Evolutionary conservation across 1,140 invertebrate genomes (phyloP).

Genomic region (Zaprionus ghesquierei): DNA sequence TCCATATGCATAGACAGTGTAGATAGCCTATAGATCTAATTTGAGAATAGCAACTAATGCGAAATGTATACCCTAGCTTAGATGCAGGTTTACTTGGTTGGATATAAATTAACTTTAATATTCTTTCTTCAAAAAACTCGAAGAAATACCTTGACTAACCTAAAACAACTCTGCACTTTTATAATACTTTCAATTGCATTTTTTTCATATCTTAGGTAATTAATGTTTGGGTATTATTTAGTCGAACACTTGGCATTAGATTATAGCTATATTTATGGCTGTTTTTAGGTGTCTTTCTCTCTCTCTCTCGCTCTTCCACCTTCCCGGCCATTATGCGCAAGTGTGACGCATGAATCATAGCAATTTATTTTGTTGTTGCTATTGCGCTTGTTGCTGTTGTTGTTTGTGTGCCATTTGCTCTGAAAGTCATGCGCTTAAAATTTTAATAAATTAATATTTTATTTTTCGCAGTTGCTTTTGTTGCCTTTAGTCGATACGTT

Average conservation of each 20-base stretch:
- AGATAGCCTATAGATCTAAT: background rate
- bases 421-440: slow-evolving; percentile 72
- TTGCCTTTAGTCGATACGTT: slow-evolving; percentile 19
- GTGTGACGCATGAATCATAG: slow-evolving; percentile 74
- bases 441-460: slow-evolving; percentile 75
- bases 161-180: too few species aligned
- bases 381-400: slow-evolving; percentile 25
- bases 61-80: background rate
- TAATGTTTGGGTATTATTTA: slow-evolving; percentile 13
- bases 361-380: slow-evolving; percentile 33
- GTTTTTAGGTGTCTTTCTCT: slow-evolving; percentile 36
- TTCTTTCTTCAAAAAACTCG: too few species aligned
- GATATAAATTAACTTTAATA: background rate
- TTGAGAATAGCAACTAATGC: background rate
- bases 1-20: background rate
- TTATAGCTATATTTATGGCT: slow-evolving; percentile 12
- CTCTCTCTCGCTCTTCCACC: slow-evolving; percentile 1
- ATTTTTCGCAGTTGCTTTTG: slow-evolving; percentile 33
- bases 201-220: background rate
- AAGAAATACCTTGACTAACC: too few species aligned
- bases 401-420: slow-evolving; percentile 56
- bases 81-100: too few species aligned
- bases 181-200: background rate
- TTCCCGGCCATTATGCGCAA: slow-evolving; percentile 66
- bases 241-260: slow-evolving; percentile 15